Evolutionary conservation across 2,888 invertebrate species (phyloP), one percentile per base, ranked within the genome.

Genomic region (Aelia acuminata): DNA sequence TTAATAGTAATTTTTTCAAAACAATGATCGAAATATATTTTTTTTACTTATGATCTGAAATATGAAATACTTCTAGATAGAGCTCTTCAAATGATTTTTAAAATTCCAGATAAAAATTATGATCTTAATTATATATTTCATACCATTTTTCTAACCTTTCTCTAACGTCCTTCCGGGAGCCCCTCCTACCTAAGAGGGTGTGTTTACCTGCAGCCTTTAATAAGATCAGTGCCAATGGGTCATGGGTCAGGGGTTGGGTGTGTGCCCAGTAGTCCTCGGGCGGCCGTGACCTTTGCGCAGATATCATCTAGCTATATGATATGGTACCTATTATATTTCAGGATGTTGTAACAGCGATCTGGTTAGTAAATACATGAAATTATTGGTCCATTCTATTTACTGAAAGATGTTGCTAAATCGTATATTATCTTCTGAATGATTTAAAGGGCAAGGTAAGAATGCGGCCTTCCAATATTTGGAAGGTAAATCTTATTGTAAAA

Each of bases 271-370:
- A 80, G 39, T 80, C n/a, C 80, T 15, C 1, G 43, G 75, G 39
- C 39, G 7, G 43, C 75, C 75, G 0, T 80, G 80, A 80, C n/a
- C 80, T 80, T 47, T 80, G 1, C n/a, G n/a, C 11, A n/a, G 80
- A 47, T 43, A 0, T n/a, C 5, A 47, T 80, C 80, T 47, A 39
- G 43, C 43, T 47, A 22, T n/a, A 80, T n/a, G n/a, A n/a, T 43
- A 70, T 35, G 15, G n/a, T n/a, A n/a, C n/a, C 3, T 35, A 70
- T 70, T 70, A 70, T 70, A 70, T 70, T 70, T 70, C 63, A 70
- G 11, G 15, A 3, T 63, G 13, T 63, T 26, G 63, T 35, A 70
- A 70, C 63, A n/a, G n/a, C 22, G 31, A 70, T 70, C 35, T 70
- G 63, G 18, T 35, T 70, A 35, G 63, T 35, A 70, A 70, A 70